Conservation (phyloP, 2,888 invertebrate genomes). For the Chrysolina haemoptera region DNA sequence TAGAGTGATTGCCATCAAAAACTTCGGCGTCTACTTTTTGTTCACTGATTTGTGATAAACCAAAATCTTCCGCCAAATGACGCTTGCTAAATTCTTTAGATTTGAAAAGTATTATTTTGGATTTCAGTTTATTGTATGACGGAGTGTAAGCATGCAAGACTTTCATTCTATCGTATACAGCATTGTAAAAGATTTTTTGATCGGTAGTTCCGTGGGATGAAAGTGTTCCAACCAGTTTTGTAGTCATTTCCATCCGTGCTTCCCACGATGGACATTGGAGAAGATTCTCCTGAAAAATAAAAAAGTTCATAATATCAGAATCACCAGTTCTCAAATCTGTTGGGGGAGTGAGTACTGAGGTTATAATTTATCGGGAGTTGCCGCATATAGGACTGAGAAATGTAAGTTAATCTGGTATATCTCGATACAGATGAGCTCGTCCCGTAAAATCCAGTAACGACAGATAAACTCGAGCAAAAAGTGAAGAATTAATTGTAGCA, state of each 20-base stretch:
- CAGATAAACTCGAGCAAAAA: too few species aligned
- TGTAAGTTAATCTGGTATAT: too few species aligned
- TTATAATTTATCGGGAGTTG: too few species aligned
- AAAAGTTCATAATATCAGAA: too few species aligned
- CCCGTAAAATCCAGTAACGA: too few species aligned
- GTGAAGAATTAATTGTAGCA: too few species aligned
- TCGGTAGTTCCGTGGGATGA: slow-evolving; percentile 8
- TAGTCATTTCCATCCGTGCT: slow-evolving; percentile 29
- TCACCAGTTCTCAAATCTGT: too few species aligned
- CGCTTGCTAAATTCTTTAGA: slow-evolving; percentile 46
- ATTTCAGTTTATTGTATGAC: slow-evolving; percentile 51
- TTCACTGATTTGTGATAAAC: slow-evolving; percentile 74
- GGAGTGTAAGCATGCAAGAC: slow-evolving; percentile 50
- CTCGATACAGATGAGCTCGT: too few species aligned
- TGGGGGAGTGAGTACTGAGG: too few species aligned
- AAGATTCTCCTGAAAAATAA: slow-evolving; percentile 34
- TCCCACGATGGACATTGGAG: slow-evolving; percentile 36
- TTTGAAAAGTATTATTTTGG: slow-evolving; percentile 53
- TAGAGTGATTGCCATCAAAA: slow-evolving; percentile 82
- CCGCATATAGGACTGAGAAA: too few species aligned
- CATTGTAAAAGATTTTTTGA: slow-evolving; percentile 34
- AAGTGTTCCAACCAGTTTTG: neutral
- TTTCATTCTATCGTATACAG: slow-evolving; percentile 51
- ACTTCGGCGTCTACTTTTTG: slow-evolving; percentile 74
- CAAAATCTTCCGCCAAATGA: slow-evolving; percentile 75